Evolutionary conservation across 2,888 invertebrate genomes (phyloP).

Genomic region (Ormyrus thymus): DNA sequence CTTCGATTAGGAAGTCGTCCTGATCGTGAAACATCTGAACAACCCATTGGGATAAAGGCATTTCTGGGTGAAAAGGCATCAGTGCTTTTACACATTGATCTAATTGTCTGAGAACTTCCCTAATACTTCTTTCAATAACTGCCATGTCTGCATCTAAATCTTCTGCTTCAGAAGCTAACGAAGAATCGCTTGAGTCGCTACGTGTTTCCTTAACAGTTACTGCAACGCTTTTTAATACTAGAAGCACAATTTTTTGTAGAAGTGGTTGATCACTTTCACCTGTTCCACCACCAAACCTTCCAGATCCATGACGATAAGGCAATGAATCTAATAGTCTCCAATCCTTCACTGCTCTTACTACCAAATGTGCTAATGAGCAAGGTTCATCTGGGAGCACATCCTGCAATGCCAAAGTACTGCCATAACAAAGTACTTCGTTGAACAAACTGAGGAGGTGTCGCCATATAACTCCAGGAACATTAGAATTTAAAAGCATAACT

Average conservation of each 20-base stretch:
- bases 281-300: constrained; percentile 76
- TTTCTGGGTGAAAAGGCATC: constrained; percentile 91
- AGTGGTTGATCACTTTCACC: constrained; percentile 79
- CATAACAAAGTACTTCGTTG: constrained; percentile 93
- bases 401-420: constrained; percentile 91
- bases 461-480: constrained; percentile 89
- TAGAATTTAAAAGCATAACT: constrained; percentile 81
- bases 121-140: constrained; percentile 88
- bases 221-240: constrained; percentile 91
- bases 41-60: constrained; percentile 90
- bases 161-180: constrained; percentile 88
- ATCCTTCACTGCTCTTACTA: constrained; percentile 91
- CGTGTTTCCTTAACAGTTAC: constrained; percentile 93
- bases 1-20: constrained; percentile 92
- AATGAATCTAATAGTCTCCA: constrained; percentile 82
- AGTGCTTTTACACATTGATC: constrained; percentile 88
- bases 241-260: constrained; percentile 89
- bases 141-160: constrained; percentile 93
- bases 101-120: constrained; percentile 87
- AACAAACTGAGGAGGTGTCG: constrained; percentile 89
- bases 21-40: constrained; percentile 93
- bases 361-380: constrained; percentile 88
- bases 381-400: constrained; percentile 92
- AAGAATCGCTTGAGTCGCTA: constrained; percentile 90
- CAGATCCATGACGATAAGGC: constrained; percentile 75